Evolutionary conservation across 2,888 invertebrate genomes (phyloP).

Genomic region (Platerodrilus igneus): DNA sequence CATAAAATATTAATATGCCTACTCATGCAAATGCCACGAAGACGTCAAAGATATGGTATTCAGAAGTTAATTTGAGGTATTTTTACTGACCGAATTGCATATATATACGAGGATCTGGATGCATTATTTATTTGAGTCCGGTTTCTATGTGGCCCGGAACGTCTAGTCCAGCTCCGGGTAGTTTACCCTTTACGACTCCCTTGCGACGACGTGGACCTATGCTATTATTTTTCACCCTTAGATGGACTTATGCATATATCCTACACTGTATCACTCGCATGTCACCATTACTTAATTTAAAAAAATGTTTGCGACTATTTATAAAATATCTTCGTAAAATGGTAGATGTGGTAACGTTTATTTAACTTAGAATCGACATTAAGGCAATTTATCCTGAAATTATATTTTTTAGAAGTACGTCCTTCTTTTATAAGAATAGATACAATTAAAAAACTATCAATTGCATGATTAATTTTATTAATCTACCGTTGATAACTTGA

Average conservation of each 20-base stretch:
- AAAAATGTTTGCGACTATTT: constrained; percentile 2
- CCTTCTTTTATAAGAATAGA: too few species aligned
- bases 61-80: constrained; percentile 1
- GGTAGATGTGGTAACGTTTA: constrained; percentile 6
- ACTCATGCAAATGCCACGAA: constrained; percentile 41
- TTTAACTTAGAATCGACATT: too few species aligned
- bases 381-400: too few species aligned
- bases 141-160: constrained; percentile 24
- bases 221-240: constrained; percentile 49
- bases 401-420: too few species aligned
- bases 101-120: constrained; percentile 26
- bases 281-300: constrained; percentile 1
- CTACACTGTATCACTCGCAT: constrained; percentile 27
- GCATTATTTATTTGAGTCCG: constrained; percentile 33
- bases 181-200: constrained; percentile 43
- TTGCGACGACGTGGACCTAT: constrained; percentile 43
- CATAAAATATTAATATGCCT: constrained; percentile 37
- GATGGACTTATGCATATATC: constrained; percentile 49
- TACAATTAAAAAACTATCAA: constrained; percentile 3
- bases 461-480: constrained; percentile 12
- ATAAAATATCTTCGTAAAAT: constrained; percentile 10
- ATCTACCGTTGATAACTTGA: too few species aligned
- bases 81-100: constrained; percentile 28
- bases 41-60: constrained; percentile 1
- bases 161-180: constrained; percentile 28